Base-by-base conservation (phyloP, 2,113 vertebrate genomes). In the Hystrix cristata region DNA sequence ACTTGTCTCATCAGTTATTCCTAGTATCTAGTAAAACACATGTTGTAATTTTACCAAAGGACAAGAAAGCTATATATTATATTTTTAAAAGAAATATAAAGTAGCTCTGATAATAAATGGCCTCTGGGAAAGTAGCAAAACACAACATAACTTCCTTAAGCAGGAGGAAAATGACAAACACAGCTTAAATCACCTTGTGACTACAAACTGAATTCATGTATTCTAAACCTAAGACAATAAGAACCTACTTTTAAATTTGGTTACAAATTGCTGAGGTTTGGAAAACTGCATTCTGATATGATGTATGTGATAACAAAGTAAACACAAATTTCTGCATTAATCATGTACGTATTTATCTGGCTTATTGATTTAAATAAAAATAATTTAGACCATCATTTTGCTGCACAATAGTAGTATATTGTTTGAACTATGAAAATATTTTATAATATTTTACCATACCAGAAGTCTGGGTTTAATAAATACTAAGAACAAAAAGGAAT, bases 201-300 rank as follows among this genome's bases (percentile, higher is more conserved):
- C 72, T 87, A 19, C 83, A 97, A 90, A 62, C 51, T 51, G 25
- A 91, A 89, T 88, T 94, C 78, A 43, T 90, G 72, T 79, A 34
- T 8, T 74, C 15, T 31, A 34, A 92, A 31, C 3, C 34, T 95
- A 85, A 96, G 46, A 94, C 84, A 87, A 81, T 94, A 74, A 92
- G 79, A 97, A 69, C 57, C 71, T 72, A 18, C n/a, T 64, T 87
- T 74, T 64, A 9, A 60, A 91, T 59, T 74, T 90, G 31, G 38
- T 95, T 65, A 84, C 59, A 51, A 89, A 91, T 51, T 78, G 46
- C 81, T 91, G 87, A 85, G 5, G 10, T 87, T 57, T 51, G 43
- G 43, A 65, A 87, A 94, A 64, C 21, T 90, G 3, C 53, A 19
- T 88, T 90, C 11, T 27, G 64, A 88, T 83, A 43, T 31, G 76